Percentiles rank a stretch among this genome's conserved stretches.
These are phyloP conservation scores for Rotaria socialis DNA, from an alignment of 2,888 invertebrate genomes.

Conservation along the genomic window DNA sequence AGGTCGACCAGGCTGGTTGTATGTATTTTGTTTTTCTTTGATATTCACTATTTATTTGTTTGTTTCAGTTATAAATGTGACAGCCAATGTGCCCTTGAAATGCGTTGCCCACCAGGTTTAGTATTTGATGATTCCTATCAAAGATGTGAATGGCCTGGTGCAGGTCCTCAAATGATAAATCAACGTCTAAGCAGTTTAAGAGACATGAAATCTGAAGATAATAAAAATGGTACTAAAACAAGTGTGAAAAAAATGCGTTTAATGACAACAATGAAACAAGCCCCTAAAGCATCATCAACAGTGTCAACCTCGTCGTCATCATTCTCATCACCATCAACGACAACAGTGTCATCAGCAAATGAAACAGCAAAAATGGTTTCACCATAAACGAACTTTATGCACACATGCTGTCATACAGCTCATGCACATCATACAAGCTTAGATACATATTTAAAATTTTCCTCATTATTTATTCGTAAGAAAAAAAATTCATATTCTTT, in stretches of 20 bases:
- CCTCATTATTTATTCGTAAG: not conserved
- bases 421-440: not conserved
- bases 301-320: not conserved
- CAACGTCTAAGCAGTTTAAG: conserved; percentile 25
- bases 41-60: not conserved
- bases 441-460: not conserved
- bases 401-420: not conserved
- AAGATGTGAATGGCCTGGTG: conserved; percentile 44
- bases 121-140: conserved; percentile 46
- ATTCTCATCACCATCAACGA: not conserved
- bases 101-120: conserved; percentile 45
- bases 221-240: not conserved
- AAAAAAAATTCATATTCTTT: not conserved
- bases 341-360: not conserved
- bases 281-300: not conserved
- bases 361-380: not conserved
- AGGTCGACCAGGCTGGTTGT: conserved; percentile 44
- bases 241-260: not conserved
- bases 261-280: not conserved
- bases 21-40: not conserved
- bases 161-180: not conserved
- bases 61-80: conserved; percentile 45
- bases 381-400: not conserved
- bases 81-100: conserved; percentile 45
- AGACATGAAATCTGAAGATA: not conserved